phyloP scores from a whole-genome alignment of 2,113 vertebrate genomes.

The Lethenteron reissneri region DNA sequence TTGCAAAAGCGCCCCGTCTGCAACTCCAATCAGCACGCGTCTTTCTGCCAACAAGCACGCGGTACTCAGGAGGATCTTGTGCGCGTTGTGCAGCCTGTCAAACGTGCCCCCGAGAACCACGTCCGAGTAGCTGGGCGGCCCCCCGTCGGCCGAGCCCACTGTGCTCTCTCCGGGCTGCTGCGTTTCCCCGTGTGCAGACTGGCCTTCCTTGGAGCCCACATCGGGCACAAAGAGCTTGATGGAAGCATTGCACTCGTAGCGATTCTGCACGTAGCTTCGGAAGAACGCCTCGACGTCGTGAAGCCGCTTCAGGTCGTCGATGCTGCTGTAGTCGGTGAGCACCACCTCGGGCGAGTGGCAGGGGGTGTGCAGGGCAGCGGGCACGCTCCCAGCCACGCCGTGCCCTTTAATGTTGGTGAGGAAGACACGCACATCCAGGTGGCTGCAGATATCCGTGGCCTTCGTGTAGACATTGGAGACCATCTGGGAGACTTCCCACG shows the following conservation, averaged over 20 bases:
- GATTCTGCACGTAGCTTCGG: too few relatives aligned
- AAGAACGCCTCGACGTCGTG: too few relatives aligned
- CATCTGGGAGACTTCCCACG: neutral
- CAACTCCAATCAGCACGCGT: slow-evolving; percentile 1
- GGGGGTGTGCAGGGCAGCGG: neutral
- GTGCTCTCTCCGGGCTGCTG: too few relatives aligned
- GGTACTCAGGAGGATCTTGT: slow-evolving; percentile 2
- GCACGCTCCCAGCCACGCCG: neutral
- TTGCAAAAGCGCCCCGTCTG: slow-evolving; percentile 3
- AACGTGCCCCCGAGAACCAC: slow-evolving; percentile 1
- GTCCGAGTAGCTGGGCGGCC: neutral
- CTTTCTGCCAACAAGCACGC: slow-evolving; percentile 2
- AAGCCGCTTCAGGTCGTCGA: too few relatives aligned
- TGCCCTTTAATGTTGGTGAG: neutral
- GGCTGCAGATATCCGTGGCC: neutral
- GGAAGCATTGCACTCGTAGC: too few relatives aligned
- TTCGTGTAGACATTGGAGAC: slow-evolving; percentile 1
- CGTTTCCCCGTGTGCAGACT: too few relatives aligned
- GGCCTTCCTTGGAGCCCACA: too few relatives aligned
- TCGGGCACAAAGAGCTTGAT: too few relatives aligned
- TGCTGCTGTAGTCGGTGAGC: neutral
- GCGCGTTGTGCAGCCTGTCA: slow-evolving; percentile 5
- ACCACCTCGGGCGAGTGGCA: neutral
- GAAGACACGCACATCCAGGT: neutral
- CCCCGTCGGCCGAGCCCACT: too few relatives aligned